phyloP scores from a whole-genome alignment of 2,888 invertebrate genomes.

The Synanthedon tipuliformis region DNA sequence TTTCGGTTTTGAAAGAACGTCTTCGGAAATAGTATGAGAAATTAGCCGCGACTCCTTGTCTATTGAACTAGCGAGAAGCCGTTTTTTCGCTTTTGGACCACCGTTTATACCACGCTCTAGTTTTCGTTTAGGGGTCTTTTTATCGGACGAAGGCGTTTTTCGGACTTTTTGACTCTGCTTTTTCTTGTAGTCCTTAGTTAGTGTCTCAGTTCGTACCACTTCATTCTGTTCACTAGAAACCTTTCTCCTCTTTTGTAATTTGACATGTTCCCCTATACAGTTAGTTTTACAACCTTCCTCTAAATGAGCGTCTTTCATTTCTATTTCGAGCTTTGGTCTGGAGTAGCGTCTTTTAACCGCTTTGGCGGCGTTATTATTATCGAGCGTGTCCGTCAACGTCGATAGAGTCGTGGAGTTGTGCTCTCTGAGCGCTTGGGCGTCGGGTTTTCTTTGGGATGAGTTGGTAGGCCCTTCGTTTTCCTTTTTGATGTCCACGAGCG shows the following conservation, averaged over 20 bases:
- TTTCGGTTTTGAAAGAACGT: constrained; percentile 41
- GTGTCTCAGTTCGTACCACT: constrained; percentile 29
- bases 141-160: constrained; percentile 35
- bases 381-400: constrained; percentile 30
- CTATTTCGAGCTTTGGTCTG: constrained; percentile 58
- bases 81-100: constrained; percentile 39
- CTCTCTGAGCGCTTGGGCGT: constrained; percentile 55
- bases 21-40: constrained; percentile 20
- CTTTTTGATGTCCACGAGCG: constrained; percentile 57
- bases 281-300: constrained; percentile 58
- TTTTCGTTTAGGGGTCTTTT: constrained; percentile 61
- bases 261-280: constrained; percentile 66
- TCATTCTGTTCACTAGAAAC: constrained; percentile 53
- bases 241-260: constrained; percentile 66
- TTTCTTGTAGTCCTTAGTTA: constrained; percentile 43
- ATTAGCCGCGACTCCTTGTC: constrained; percentile 37
- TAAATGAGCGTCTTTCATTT: constrained; percentile 58
- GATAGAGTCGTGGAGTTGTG: constrained; percentile 36
- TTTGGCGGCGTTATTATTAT: constrained; percentile 25
- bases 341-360: constrained; percentile 56
- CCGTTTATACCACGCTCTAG: constrained; percentile 24
- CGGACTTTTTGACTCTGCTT: constrained; percentile 30
- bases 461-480: constrained; percentile 58
- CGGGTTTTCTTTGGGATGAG: constrained; percentile 44
- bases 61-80: constrained; percentile 28